Evolutionary conservation across 1,140 invertebrate genomes (phyloP), one percentile per base, ranked within the genome.

Genomic region (Meloidogyne exigua): DNA sequence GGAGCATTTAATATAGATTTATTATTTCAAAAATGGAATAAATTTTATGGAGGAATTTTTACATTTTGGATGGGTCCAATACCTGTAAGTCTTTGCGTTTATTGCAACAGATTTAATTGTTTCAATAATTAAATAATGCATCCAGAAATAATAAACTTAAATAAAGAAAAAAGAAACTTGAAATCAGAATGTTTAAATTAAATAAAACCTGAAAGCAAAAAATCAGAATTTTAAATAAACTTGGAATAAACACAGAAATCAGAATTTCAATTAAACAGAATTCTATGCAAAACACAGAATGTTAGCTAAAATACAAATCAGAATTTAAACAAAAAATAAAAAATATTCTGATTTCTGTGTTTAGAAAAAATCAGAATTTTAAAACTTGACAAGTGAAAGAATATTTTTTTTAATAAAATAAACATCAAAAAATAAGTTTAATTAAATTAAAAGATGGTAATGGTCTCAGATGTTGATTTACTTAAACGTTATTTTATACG

Each of bases 1-100:
- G 65, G 68, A 3, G 63, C 64, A 0, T 32, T 25, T n/a, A 75
- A 85, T 67, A 76, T 84, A 11, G 83, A 84, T 64, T 63, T 64
- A 42, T 63, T 84, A 25, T 80, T 84, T 62, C 72, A 76, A 64
- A 64, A 72, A 25, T 84, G 83, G 81, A 80, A 77, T 15, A 69
- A 80, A 49, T 21, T 76, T 28, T 84, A 85, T 39, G 83, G 83
- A 5, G 77, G 76, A 10, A 74, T 87, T 44, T 86, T 87, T 69
- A 86, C 85, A 12, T 83, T 86, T 69, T 86, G 85, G 85, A 86
- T 86, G 63, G 85, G 85, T 0, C 82, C 73, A 7, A 73, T 73
- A 25, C 72, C 72, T 62, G 72, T 73, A 13, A 12, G 72, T 57
- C 1, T 36, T 28, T 32, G n/a, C 7, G 18, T 0, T 18, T 39